Evolutionary conservation across 2,113 vertebrate genomes (phyloP).

Genomic region (Etia nguti): DNA sequence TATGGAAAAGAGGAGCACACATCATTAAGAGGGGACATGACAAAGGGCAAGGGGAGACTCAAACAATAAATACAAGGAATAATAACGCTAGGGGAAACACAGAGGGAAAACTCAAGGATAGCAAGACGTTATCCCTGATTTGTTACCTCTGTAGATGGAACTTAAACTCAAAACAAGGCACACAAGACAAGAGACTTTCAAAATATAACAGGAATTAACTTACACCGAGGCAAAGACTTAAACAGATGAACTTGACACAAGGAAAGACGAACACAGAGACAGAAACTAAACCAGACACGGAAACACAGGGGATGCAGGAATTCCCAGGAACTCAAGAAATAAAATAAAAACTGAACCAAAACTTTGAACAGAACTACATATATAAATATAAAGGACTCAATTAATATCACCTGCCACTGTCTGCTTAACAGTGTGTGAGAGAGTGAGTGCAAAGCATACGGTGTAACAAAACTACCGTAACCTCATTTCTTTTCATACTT

Average conservation of each 20-base stretch:
- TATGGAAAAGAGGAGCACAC: rapidly evolving
- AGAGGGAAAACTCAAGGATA: background rate
- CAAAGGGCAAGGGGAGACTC: background rate
- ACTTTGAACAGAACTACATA: background rate
- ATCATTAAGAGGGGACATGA: background rate
- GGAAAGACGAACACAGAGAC: background rate
- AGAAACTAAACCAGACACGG: too few relatives aligned
- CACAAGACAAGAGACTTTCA: background rate
- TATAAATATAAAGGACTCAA: background rate
- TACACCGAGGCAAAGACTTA: background rate
- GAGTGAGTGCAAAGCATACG: too few relatives aligned
- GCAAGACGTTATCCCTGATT: too few relatives aligned
- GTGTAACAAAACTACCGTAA: too few relatives aligned
- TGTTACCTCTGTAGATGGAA: too few relatives aligned
- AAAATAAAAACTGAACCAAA: background rate
- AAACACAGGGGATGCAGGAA: background rate
- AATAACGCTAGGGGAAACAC: background rate
- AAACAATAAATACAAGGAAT: background rate
- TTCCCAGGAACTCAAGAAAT: background rate
- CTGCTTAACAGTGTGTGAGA: too few relatives aligned
- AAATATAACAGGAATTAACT: background rate
- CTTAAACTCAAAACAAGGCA: background rate
- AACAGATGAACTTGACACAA: background rate
- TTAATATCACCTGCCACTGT: too few relatives aligned
- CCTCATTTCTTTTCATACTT: too few relatives aligned